Percentiles rank a stretch among this genome's conserved stretches.
Conservation (phyloP, 2,888 invertebrate genomes). For the Zaprionus bogoriensis region DNA sequence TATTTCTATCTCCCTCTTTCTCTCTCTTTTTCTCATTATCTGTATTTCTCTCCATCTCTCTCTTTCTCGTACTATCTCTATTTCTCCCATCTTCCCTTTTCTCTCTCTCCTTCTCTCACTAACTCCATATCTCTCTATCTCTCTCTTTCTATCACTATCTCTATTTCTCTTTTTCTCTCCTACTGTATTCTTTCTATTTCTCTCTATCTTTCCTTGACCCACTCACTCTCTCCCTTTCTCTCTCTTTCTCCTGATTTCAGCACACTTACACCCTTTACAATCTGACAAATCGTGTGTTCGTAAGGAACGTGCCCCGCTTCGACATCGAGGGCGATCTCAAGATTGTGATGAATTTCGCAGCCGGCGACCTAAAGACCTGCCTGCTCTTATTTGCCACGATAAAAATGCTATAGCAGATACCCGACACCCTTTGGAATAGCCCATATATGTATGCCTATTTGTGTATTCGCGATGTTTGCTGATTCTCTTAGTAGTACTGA, state of each 20-base stretch:
- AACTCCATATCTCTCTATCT: no score
- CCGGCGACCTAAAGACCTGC: slow-evolving; percentile 33
- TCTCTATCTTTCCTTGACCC: no score
- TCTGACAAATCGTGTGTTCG: slow-evolving; percentile 35
- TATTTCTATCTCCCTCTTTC: no score
- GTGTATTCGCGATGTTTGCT: not conserved
- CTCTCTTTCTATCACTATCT: no score
- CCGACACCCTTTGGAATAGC: no score
- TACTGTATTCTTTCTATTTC: no score
- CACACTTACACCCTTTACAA: slow-evolving; percentile 33
- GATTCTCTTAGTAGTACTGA: not conserved
- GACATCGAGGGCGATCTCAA: slow-evolving; percentile 42
- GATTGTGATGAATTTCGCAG: slow-evolving; percentile 34
- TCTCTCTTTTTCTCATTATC: no score
- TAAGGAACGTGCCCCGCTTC: slow-evolving; percentile 34
- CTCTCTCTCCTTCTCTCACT: no score
- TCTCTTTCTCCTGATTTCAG: slow-evolving; percentile 16
- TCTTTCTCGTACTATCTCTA: no score
- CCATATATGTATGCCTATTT: slow-evolving; percentile 8
- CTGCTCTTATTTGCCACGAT: slow-evolving; percentile 1
- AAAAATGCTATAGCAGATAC: not conserved
- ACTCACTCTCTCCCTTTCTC: not conserved
- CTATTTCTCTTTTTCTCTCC: no score
- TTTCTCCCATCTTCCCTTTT: no score
- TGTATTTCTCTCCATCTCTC: no score